These are phyloP conservation scores for Astyanax mexicanus DNA, from an alignment of 2,797 vertebrate genomes.

Conservation along the genomic window DNA sequence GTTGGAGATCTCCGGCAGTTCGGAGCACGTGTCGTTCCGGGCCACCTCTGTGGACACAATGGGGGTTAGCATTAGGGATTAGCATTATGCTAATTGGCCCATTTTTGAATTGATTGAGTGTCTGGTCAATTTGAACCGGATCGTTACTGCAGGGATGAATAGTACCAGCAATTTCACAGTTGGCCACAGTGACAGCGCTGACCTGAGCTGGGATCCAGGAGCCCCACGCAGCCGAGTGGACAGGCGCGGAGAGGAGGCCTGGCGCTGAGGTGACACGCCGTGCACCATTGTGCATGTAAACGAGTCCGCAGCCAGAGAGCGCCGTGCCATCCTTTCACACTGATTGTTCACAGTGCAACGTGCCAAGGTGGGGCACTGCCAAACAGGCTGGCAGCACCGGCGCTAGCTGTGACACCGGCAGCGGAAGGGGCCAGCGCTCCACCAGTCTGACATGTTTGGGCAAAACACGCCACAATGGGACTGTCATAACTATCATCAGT, in stretches of 20 bases:
- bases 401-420: constrained; percentile 60
- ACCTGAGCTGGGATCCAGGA: constrained; percentile 3
- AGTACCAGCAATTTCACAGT: constrained; percentile 21
- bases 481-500: not conserved
- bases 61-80: too few species aligned
- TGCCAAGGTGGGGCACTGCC: constrained; percentile 54
- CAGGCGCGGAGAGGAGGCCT: not conserved
- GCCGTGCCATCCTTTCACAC: constrained; percentile 61
- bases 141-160: not conserved
- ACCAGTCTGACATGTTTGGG: constrained; percentile 62
- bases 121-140: constrained; percentile 5
- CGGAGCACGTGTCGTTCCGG: constrained; percentile 95
- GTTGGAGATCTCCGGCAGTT: constrained; percentile 92
- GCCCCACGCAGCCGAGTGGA: constrained; percentile 24
- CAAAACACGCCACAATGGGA: constrained; percentile 34
- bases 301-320: constrained; percentile 42
- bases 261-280: constrained; percentile 31
- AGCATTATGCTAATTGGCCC: constrained; percentile 11
- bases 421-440: constrained; percentile 56
- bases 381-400: constrained; percentile 63
- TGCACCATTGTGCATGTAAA: constrained; percentile 47
- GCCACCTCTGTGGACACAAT: constrained; percentile 84
- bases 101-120: not conserved
- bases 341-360: constrained; percentile 62
- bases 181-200: not conserved